Percentiles rank a stretch among this genome's conserved stretches.
Evolutionary conservation across 1,140 invertebrate genomes (phyloP).

Genomic region (Cyclargus thomasi): DNA sequence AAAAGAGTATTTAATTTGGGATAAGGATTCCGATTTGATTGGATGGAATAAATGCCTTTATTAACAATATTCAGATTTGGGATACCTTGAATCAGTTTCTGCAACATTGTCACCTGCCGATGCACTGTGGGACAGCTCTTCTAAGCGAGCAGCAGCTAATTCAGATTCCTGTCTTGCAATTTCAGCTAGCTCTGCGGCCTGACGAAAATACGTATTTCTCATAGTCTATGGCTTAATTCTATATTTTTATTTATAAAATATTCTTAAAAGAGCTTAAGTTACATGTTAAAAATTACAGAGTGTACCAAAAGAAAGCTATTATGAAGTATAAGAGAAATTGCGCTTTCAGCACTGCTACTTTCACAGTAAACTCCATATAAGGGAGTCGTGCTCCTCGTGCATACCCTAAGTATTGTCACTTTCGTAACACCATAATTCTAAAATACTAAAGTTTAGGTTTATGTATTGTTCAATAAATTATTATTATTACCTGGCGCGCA

Average conservation of each 20-base stretch:
- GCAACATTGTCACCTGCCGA: conserved; percentile 73
- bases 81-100: conserved; percentile 54
- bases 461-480: not conserved
- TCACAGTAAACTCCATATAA: too few relatives aligned
- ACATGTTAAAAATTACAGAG: not conserved
- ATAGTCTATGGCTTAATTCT: too few relatives aligned
- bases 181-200: conserved; percentile 78
- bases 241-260: too few relatives aligned
- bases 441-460: too few relatives aligned
- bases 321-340: too few relatives aligned
- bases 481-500: conserved; percentile 66
- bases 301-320: too few relatives aligned
- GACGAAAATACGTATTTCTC: conserved; percentile 29
- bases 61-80: not conserved
- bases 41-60: not conserved
- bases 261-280: too few relatives aligned
- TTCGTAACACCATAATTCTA: too few relatives aligned
- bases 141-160: conserved; percentile 76
- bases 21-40: not conserved
- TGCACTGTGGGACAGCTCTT: conserved; percentile 77
- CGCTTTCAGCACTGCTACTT: too few relatives aligned
- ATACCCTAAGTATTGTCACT: too few relatives aligned
- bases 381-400: too few relatives aligned
- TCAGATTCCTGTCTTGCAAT: conserved; percentile 78
- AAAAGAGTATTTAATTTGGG: too few relatives aligned